Evolutionary conservation across 2,888 invertebrate genomes (phyloP).

Genomic region (Drosophila koepferae): DNA sequence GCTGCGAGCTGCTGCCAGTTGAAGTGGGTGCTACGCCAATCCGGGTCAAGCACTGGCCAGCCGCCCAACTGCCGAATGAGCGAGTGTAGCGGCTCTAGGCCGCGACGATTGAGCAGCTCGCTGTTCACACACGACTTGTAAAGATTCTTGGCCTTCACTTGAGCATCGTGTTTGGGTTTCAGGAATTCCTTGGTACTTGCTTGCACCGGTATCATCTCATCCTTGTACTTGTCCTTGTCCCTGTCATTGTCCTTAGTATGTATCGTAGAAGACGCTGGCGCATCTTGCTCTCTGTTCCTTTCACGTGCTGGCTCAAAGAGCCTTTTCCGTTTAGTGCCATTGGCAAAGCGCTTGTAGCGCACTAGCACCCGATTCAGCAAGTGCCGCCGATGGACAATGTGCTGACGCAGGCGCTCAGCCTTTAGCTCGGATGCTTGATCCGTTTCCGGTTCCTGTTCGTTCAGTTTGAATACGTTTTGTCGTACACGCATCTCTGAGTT

Average conservation of each 20-base stretch:
- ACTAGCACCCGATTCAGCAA: conserved; percentile 70
- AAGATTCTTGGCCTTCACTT: conserved; percentile 92
- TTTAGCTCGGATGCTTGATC: conserved; percentile 59
- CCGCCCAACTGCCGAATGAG: conserved; percentile 91
- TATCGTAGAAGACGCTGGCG: conserved; percentile 4
- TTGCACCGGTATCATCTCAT: conserved; percentile 8
- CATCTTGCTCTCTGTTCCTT: conserved; percentile 55
- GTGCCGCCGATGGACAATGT: conserved; percentile 76
- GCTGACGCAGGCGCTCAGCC: conserved; percentile 64
- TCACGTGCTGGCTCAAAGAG: conserved; percentile 64
- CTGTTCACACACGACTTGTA: conserved; percentile 95
- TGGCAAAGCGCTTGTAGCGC: conserved; percentile 77
- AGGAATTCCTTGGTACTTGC: conserved; percentile 40
- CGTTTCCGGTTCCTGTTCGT: conserved; percentile 51
- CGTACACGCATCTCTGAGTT: conserved; percentile 38
- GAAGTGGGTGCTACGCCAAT: conserved; percentile 89
- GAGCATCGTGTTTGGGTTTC: conserved; percentile 86
- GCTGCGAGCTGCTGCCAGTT: conserved; percentile 91
- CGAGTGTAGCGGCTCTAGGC: conserved; percentile 89
- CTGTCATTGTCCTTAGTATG: conserved; percentile 28
- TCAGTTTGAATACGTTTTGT: conserved; percentile 57
- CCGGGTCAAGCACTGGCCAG: conserved; percentile 92
- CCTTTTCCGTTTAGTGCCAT: conserved; percentile 73
- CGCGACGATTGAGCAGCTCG: conserved; percentile 89
- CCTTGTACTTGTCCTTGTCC: conserved; percentile 26